Conservation (phyloP, 2,113 vertebrate genomes). For the Clinocottus analis region DNA sequence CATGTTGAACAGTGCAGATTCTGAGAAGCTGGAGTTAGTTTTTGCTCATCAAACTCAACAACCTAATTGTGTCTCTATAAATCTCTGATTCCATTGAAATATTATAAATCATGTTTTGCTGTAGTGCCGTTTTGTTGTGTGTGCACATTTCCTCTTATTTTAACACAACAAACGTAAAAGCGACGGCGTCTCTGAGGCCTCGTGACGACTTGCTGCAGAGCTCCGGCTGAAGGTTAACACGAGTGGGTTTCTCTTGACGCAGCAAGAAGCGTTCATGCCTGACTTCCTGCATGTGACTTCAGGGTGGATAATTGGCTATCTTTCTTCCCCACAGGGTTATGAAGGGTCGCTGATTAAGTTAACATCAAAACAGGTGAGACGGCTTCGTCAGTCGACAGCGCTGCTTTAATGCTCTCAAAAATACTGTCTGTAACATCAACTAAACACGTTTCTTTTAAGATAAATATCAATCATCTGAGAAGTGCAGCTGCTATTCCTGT, state of each 20-base stretch:
- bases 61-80: background rate
- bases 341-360: conserved; percentile 99
- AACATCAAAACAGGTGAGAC: conserved; percentile 96
- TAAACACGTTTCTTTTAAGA: background rate
- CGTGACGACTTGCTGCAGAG: conserved; percentile 3
- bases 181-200: background rate
- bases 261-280: conserved; percentile 61
- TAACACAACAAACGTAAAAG: background rate
- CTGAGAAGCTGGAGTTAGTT: background rate
- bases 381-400: too few relatives aligned
- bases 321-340: conserved; percentile 90
- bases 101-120: too few relatives aligned
- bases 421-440: background rate
- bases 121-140: background rate
- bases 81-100: too few relatives aligned
- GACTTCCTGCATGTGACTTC: conserved; percentile 76
- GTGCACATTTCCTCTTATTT: background rate
- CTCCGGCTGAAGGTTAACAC: conserved; percentile 34
- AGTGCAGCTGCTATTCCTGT: background rate
- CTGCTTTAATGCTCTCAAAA: conserved; percentile 27
- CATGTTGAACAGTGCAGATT: too few relatives aligned
- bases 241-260: conserved; percentile 41
- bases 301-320: conserved; percentile 78
- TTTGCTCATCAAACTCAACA: background rate
- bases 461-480: background rate